phyloP scores from a whole-genome alignment of 2,888 invertebrate species.

The Hedychridium roseum region DNA sequence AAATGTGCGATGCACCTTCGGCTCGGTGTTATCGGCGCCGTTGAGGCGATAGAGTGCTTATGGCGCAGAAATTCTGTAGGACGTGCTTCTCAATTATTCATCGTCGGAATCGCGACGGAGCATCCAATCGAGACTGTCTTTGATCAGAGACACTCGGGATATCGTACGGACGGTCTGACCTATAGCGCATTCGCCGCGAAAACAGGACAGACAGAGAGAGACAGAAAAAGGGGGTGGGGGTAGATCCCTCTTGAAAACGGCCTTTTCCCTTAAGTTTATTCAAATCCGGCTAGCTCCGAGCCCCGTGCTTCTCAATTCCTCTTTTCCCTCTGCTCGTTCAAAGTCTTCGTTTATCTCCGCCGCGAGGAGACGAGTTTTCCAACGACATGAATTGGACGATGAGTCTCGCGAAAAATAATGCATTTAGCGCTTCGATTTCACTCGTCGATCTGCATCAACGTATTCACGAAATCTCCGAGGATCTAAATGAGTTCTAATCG shows the following conservation, averaged over 20 bases:
- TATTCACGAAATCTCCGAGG: conserved; percentile 9
- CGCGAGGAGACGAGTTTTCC: no score
- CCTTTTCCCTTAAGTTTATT: conserved; percentile 14
- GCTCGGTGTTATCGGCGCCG: no score
- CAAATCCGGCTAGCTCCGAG: conserved; percentile 9
- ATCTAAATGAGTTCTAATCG: not conserved
- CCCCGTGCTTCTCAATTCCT: not conserved
- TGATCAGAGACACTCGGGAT: conserved; percentile 40
- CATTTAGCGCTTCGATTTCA: no score
- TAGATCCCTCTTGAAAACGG: not conserved
- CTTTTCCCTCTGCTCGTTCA: conserved; percentile 7
- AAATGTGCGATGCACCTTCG: no score
- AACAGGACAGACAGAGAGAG: not conserved
- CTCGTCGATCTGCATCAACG: conserved; percentile 1
- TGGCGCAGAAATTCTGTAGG: conserved; percentile 17
- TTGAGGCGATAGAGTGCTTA: no score
- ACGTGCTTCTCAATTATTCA: conserved; percentile 45
- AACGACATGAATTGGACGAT: no score
- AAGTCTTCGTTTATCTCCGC: no score
- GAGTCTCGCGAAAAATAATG: not conserved
- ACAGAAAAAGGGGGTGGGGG: not conserved
- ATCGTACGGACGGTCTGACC: conserved; percentile 10
- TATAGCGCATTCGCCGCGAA: conserved; percentile 3
- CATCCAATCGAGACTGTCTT: conserved; percentile 44
- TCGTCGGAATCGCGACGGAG: conserved; percentile 36